Percentiles rank a stretch among this genome's conserved stretches.
Evolutionary conservation across 2,113 vertebrate genomes (phyloP).

Genomic region (Struthio camelus): DNA sequence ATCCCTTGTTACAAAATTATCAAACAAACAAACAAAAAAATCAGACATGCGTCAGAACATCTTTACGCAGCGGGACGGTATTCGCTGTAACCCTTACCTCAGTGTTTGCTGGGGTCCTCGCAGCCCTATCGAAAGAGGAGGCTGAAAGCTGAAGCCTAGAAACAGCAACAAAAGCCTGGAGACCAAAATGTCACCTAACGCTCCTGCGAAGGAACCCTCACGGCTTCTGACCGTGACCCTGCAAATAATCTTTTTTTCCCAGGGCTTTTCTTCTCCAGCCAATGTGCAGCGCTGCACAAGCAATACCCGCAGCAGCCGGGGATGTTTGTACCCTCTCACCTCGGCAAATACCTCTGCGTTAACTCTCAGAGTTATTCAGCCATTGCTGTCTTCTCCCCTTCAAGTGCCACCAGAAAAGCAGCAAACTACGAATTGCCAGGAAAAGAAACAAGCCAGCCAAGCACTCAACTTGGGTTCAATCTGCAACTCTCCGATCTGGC

Average conservation of each 20-base stretch:
- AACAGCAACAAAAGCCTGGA: background rate
- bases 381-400: too few species aligned
- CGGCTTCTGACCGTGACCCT: background rate
- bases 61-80: background rate
- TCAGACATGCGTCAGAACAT: rapidly evolving
- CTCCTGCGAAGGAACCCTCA: background rate
- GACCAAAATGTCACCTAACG: background rate
- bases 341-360: too few species aligned
- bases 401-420: background rate
- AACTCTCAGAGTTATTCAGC: background rate
- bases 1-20: background rate
- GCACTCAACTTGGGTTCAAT: rapidly evolving
- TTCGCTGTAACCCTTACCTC: background rate
- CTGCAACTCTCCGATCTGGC: rapidly evolving
- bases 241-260: too few species aligned
- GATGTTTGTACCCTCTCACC: background rate
- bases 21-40: background rate
- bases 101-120: background rate
- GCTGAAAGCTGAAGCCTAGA: background rate
- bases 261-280: background rate
- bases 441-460: background rate
- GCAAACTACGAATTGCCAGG: too few species aligned
- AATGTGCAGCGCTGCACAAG: background rate
- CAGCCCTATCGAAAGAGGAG: background rate
- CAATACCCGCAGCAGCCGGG: background rate